phyloP scores from a whole-genome alignment of 2,888 invertebrate species.

The Hirtodrosophila duncani region DNA sequence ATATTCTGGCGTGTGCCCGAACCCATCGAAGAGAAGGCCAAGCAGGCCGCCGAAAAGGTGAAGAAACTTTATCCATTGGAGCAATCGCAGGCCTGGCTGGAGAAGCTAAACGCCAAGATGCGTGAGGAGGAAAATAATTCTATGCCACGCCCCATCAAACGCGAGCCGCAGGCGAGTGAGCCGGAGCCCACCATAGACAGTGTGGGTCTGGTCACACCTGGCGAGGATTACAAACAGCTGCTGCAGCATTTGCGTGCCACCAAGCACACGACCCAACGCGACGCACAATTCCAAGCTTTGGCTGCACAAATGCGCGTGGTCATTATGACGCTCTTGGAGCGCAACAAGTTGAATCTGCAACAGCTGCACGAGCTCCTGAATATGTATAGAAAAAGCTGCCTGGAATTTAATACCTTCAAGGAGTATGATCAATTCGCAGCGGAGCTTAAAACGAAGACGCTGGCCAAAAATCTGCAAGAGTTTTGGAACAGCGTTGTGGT shows the following conservation, averaged over 20 bases:
- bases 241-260: constrained; percentile 73
- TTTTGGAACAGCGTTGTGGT: constrained; percentile 74
- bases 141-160: constrained; percentile 20
- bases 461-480: constrained; percentile 42
- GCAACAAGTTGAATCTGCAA: constrained; percentile 50
- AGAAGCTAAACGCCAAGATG: constrained; percentile 37
- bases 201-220: constrained; percentile 82
- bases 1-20: constrained; percentile 79
- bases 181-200: constrained; percentile 40
- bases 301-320: constrained; percentile 72
- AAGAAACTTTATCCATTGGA: constrained; percentile 80
- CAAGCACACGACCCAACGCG: constrained; percentile 54
- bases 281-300: constrained; percentile 64
- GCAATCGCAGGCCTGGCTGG: constrained; percentile 61
- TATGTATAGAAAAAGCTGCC: constrained; percentile 62
- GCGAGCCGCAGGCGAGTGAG: constrained; percentile 29
- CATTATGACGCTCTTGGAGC: constrained; percentile 65
- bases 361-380: constrained; percentile 66
- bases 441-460: constrained; percentile 55
- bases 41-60: constrained; percentile 79
- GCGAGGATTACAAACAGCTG: constrained; percentile 81
- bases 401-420: constrained; percentile 64
- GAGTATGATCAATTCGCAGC: constrained; percentile 75
- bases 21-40: constrained; percentile 79
- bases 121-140: constrained; percentile 22